phyloP scores from a whole-genome alignment of 2,113 vertebrate species.

The Scytalopus superciliaris region DNA sequence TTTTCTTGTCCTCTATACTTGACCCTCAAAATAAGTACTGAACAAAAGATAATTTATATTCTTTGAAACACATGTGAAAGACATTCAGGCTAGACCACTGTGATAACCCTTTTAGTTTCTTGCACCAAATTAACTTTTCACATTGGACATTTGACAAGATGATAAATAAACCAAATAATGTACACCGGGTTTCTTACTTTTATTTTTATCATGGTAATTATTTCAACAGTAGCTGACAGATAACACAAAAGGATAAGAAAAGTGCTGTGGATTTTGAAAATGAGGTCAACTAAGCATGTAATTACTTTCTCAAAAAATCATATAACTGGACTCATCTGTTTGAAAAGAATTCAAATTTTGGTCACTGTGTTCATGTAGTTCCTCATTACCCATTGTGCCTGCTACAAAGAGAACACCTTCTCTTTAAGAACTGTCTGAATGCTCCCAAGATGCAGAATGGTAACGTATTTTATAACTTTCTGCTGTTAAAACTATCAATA shows the following conservation, averaged over 20 bases:
- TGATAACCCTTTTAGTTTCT: neutral
- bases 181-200: neutral
- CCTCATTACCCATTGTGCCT: neutral
- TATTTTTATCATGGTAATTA: neutral
- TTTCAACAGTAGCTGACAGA: neutral
- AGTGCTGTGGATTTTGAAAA: conserved; percentile 5
- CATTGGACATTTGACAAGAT: neutral
- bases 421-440: neutral
- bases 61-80: neutral
- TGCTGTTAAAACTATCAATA: neutral
- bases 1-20: neutral
- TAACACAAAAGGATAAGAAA: neutral
- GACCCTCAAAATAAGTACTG: neutral
- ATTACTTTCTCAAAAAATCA: conserved; percentile 11
- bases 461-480: neutral
- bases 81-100: neutral
- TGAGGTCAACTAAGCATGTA: neutral
- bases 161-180: neutral
- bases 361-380: neutral
- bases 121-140: conserved; percentile 18
- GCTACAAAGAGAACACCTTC: neutral
- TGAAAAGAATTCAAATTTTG: neutral
- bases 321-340: neutral
- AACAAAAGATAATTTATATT: neutral
- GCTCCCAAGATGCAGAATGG: neutral